Percentiles rank a stretch among this genome's conserved stretches.
phyloP scores from a whole-genome alignment of 2,888 invertebrate genomes.

The Caenorhabditis zanzibari region DNA sequence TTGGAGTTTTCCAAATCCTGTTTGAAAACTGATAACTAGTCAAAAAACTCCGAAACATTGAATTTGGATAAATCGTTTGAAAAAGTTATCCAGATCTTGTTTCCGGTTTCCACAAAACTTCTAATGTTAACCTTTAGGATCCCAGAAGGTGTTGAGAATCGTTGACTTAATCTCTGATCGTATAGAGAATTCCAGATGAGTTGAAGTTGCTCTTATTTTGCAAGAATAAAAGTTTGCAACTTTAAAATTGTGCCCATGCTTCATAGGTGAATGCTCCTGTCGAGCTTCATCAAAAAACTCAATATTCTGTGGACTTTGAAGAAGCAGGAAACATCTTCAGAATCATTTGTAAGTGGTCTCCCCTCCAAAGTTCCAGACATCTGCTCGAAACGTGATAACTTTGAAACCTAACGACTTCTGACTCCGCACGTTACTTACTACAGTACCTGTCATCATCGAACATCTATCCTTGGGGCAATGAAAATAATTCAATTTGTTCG shows the following conservation, averaged over 20 bases:
- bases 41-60: no score
- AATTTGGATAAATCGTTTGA: no score
- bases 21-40: no score
- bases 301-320: not conserved
- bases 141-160: no score
- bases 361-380: not conserved
- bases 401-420: not conserved
- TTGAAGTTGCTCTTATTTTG: no score
- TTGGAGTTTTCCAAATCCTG: no score
- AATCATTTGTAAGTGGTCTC: not conserved
- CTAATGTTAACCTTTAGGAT: no score
- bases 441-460: conserved; percentile 37
- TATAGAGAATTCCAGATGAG: no score
- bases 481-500: conserved; percentile 59
- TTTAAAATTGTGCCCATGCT: not conserved
- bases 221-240: no score
- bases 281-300: not conserved
- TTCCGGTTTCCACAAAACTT: no score
- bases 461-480: conserved; percentile 18
- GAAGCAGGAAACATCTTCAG: not conserved
- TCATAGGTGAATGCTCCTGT: not conserved
- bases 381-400: not conserved
- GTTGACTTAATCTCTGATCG: no score
- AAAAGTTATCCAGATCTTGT: no score
- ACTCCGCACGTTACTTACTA: conserved; percentile 6